These are phyloP conservation scores for Noctua janthe DNA, from an alignment of 2,888 invertebrate species.

Conservation along the genomic window DNA sequence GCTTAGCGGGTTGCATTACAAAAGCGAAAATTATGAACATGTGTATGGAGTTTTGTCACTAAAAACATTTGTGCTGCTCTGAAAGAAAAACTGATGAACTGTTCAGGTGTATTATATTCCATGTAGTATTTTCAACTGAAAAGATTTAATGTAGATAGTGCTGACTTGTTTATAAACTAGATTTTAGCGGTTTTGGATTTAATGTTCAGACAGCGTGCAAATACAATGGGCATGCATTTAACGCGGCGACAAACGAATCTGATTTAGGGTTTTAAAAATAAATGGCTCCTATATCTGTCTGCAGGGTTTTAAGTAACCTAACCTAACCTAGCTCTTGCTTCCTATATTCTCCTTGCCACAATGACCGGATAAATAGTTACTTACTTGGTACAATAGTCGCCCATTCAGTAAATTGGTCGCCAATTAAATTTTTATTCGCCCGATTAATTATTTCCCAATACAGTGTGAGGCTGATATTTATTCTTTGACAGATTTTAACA, in stretches of 20 bases:
- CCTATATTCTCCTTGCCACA: no score
- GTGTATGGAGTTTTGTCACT: constrained; percentile 35
- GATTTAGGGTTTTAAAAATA: no score
- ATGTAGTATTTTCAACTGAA: neutral
- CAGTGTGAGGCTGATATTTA: neutral
- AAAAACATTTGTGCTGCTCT: constrained; percentile 37
- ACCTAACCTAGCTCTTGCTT: no score
- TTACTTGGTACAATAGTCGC: no score
- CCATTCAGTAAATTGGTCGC: no score
- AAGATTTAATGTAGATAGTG: constrained; percentile 19
- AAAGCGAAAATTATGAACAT: constrained; percentile 50
- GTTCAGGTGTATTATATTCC: constrained; percentile 10
- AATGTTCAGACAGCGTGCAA: neutral
- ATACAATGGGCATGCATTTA: neutral
- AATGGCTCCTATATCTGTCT: no score
- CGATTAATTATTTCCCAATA: no score
- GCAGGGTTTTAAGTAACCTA: no score
- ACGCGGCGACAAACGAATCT: no score
- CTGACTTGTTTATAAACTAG: neutral
- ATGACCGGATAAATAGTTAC: no score
- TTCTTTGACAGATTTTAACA: neutral
- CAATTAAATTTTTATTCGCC: no score
- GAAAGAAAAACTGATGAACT: constrained; percentile 42
- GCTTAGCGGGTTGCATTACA: constrained; percentile 34
- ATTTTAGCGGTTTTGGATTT: neutral